Evolutionary conservation across 1,140 invertebrate species (phyloP), one percentile per base, ranked within the genome.

Genomic region (Ceratina australensis): DNA sequence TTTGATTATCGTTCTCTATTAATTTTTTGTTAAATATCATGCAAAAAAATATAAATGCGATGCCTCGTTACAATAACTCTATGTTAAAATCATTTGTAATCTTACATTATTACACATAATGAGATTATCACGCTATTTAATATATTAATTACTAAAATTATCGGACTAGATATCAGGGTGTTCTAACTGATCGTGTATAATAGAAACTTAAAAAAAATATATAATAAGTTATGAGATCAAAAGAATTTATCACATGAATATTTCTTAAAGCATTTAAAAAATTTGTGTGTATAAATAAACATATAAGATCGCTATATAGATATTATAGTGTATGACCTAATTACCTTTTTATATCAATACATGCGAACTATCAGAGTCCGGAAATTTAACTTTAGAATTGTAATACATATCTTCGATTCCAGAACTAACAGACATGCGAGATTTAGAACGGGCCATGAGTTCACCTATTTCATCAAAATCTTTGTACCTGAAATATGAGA

Each of bases 391-490:
- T 88, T 88, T 91, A 49, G 89, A 82, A 81, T 86, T 90, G 65
- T 88, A 88, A 74, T 89, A 91, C 22, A 89, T 72, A 82, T 92
- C 90, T 75, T 92, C 91, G 54, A 92, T 86, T 50, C 87, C 89
- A 16, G 90, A 91, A 67, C 87, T 88, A 85, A 89, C 89, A 15
- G 93, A 93, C 83, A 91, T 88, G 52, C 93, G 92, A 13, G 93
- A 93, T 83, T 93, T 93, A n/a, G 92, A 93, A 54, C 92, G 92
- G 42, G 91, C 90, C 86, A 93, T 92, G 79, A 93, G 87, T 82
- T 93, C 93, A 67, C 91, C 92, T 26, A 93, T 88, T 8, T 93
- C 93, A 74, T 94, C 93, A 47, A 93, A 82, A 89, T 94, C 93
- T 86, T 93, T 90, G 76, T 92, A 87, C 22, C 83, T 83, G 24